Percentiles rank a stretch among this genome's conserved stretches.
phyloP scores from a whole-genome alignment of 2,113 vertebrate genomes.

The Lophotis ruficrista region DNA sequence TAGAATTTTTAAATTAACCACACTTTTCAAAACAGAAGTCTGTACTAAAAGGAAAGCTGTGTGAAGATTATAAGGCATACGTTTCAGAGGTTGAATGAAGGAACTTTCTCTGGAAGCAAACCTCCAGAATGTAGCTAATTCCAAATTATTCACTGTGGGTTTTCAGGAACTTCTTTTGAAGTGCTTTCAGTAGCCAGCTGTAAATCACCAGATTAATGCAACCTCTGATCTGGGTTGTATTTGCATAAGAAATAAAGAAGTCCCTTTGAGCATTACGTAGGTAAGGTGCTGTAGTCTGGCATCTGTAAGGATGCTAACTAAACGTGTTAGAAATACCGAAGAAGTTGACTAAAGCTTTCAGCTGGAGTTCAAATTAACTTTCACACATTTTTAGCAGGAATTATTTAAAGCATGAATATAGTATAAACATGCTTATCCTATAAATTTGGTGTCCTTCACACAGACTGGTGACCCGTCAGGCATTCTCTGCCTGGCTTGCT shows the following conservation, averaged over 20 bases:
- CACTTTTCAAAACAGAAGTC: background rate
- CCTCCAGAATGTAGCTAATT: background rate
- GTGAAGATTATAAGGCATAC: background rate
- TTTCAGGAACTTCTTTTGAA: slow-evolving; percentile 28
- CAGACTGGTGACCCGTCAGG: background rate
- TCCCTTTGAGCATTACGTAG: background rate
- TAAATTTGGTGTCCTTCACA: background rate
- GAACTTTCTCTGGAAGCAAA: background rate
- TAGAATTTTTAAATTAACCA: background rate
- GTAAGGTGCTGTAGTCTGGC: background rate
- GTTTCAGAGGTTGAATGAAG: background rate
- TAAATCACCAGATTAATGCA: background rate
- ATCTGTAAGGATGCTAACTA: background rate
- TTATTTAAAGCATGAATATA: background rate
- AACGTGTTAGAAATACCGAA: background rate
- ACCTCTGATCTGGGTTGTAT: background rate
- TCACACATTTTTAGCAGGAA: background rate
- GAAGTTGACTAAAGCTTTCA: background rate
- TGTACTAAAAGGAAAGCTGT: background rate
- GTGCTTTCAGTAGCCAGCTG: background rate
- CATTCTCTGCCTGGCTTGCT: background rate
- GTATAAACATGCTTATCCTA: background rate
- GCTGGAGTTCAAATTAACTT: background rate
- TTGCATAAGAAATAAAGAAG: slow-evolving; percentile 3
- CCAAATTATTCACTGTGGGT: background rate